Conservation (phyloP, 2,797 vertebrate genomes). For the Cephalopachus bancanus region DNA sequence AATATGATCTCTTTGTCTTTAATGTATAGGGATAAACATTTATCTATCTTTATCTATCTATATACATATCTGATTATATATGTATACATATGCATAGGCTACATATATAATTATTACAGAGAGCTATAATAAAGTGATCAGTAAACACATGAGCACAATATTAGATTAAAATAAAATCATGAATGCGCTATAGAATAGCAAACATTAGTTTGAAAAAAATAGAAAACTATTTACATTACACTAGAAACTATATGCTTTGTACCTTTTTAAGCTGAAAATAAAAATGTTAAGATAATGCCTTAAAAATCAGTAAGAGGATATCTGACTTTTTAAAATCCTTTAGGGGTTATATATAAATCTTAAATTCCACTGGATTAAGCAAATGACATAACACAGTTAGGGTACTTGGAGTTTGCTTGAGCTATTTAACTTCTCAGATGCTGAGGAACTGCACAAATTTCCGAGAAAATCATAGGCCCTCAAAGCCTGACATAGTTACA, state of each 20-base stretch:
- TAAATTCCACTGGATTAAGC: neutral
- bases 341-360: neutral
- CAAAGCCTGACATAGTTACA: neutral
- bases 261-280: neutral
- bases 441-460: fast-evolving
- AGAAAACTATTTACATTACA: neutral
- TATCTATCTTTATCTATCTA: neutral
- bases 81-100: neutral
- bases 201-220: neutral
- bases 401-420: neutral
- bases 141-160: neutral
- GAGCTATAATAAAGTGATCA: neutral
- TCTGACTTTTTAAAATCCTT: neutral
- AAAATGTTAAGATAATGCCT: neutral
- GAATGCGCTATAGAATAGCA: neutral
- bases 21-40: no score
- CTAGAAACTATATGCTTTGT: neutral
- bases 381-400: neutral
- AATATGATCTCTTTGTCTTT: neutral
- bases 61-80: neutral
- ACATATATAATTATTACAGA: neutral
- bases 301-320: neutral
- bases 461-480: neutral
- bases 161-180: neutral
- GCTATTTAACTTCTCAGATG: neutral